These are phyloP conservation scores for Zoanthus gigantus DNA, from an alignment of 92 coral and sea anemone genomes.

Conservation along the genomic window DNA sequence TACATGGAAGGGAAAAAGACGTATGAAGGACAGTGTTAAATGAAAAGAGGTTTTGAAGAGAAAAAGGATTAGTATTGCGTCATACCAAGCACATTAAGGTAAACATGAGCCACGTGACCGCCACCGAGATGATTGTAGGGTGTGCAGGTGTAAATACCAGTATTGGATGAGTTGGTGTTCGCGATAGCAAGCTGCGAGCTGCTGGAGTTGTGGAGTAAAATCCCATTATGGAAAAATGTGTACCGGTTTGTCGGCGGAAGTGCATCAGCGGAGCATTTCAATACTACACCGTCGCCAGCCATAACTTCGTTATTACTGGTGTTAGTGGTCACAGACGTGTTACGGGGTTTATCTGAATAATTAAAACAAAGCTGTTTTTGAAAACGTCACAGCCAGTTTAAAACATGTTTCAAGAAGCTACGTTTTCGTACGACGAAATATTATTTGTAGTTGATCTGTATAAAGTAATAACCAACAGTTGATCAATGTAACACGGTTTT, in stretches of 20 bases:
- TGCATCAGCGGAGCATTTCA: conserved; percentile 26
- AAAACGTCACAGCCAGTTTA: no score
- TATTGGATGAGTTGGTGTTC: not conserved
- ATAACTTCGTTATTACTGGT: conserved; percentile 11
- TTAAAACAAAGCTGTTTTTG: not conserved
- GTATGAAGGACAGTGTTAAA: no score
- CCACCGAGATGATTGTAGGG: conserved; percentile 33
- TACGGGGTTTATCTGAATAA: conserved; percentile 37
- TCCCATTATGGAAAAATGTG: not conserved
- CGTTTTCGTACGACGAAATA: not conserved
- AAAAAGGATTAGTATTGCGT: not conserved
- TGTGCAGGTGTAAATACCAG: conserved; percentile 3
- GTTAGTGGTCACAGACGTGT: conserved; percentile 7
- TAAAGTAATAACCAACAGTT: no score
- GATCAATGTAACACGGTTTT: no score
- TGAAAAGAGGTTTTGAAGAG: not conserved
- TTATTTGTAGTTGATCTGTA: not conserved
- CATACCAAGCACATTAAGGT: conserved; percentile 34
- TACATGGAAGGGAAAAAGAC: not conserved
- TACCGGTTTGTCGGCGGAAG: conserved; percentile 12
- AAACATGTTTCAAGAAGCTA: not conserved
- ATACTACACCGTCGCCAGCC: not conserved
- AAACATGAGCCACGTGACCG: conserved; percentile 6
- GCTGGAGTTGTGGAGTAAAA: conserved; percentile 28
- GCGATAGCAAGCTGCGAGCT: conserved; percentile 10